Base-by-base conservation (phyloP, 2,888 invertebrate species). In the Tetranychus truncatus region DNA sequence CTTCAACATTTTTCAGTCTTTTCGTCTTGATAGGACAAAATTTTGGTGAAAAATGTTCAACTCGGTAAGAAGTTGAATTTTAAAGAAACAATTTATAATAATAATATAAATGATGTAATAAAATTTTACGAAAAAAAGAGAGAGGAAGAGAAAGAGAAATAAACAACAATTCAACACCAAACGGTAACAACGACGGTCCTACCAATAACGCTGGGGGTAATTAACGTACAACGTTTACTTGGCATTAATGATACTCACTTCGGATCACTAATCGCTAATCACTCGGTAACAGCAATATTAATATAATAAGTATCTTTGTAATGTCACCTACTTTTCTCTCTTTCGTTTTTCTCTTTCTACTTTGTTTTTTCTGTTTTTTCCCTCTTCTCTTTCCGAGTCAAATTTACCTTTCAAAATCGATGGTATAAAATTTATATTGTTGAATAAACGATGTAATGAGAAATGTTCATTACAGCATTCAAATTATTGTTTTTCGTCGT, bases 201-300 rank as follows among this genome's bases (percentile, higher is more conserved):
- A 15, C 9, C 55, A 55, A 55, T 55, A 55, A 55, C 15, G 55
- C 11, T 9, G 9, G 15, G 15, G 15, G 55, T 55, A 55, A 55
- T 55, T 55, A 55, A 55, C 55, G 55, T 55, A 55, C 55, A 55
- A 55, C 55, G 15, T 55, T 55, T 55, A 55, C 55, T 55, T 55
- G 15, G 34, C 34, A 34, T 34, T 34, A 34, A 34, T 34, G 34
- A 55, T 55, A 55, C 55, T 55, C 11, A 55, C 55, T 55, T 55
- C 55, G 55, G 55, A 55, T 55, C 55, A 55, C 55, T 55, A 55
- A 55, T 55, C 55, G 55, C 55, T 55, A 55, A 55, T 55, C 55
- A 55, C 55, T 55, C 55, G 55, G 9, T 55, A 55, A 55, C 55
- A 55, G 15, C 55, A 55, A 55, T 55, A 55, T 15, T 55, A 9